phyloP scores from a whole-genome alignment of 2,113 vertebrate genomes.

The Lathamus discolor region DNA sequence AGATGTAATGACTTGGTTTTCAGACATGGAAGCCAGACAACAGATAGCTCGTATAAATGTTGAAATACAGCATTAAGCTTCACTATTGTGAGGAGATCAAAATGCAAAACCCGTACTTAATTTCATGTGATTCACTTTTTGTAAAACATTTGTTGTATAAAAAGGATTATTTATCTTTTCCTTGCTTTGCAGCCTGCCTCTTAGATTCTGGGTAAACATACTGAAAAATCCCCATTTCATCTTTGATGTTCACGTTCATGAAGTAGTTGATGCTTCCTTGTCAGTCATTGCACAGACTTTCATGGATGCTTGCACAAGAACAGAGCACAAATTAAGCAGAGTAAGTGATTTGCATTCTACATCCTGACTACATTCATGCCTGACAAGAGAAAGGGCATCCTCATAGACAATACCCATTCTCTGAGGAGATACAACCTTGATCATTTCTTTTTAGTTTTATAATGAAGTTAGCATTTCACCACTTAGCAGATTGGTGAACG shows the following conservation, averaged over 20 bases:
- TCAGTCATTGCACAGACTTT: constrained; percentile 99
- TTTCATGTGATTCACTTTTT: neutral
- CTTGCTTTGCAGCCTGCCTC: constrained; percentile 82
- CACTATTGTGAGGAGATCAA: neutral
- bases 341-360: constrained; percentile 79
- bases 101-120: neutral
- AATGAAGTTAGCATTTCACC: constrained; percentile 18
- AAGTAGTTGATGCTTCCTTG: constrained; percentile 96
- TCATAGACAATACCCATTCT: constrained; percentile 18
- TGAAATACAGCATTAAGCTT: neutral
- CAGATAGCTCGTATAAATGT: neutral
- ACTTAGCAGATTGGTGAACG: constrained; percentile 5
- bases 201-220: constrained; percentile 99
- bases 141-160: neutral
- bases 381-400: constrained; percentile 37
- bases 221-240: constrained; percentile 98
- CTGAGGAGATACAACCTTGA: constrained; percentile 8
- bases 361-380: constrained; percentile 6
- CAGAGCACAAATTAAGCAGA: constrained; percentile 97
- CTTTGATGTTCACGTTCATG: constrained; percentile 94
- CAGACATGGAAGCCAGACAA: neutral
- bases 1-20: neutral
- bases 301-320: constrained; percentile 99
- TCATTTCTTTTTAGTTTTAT: constrained; percentile 3
- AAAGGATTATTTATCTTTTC: constrained; percentile 2